These are phyloP conservation scores for Clistopyga incitator DNA, from an alignment of 2,888 invertebrate species.

Conservation along the genomic window DNA sequence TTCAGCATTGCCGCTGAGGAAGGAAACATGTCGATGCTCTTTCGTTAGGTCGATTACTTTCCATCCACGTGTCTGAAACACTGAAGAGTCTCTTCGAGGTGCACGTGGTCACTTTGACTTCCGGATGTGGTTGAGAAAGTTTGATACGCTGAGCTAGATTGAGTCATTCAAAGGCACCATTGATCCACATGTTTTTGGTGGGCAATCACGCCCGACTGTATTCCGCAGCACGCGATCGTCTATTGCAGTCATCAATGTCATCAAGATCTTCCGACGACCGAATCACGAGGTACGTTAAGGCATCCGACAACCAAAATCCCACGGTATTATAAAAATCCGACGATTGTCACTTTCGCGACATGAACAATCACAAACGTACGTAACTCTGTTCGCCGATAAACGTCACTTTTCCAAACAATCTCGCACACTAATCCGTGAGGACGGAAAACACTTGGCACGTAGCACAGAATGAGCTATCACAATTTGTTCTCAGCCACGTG, in stretches of 20 bases:
- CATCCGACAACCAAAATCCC: not conserved
- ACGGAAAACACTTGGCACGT: slow-evolving; percentile 33
- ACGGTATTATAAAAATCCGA: not conserved
- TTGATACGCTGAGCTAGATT: not conserved
- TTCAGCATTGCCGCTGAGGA: slow-evolving; percentile 83
- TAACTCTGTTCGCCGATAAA: slow-evolving; percentile 10
- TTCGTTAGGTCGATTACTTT: not conserved
- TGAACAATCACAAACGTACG: slow-evolving; percentile 12
- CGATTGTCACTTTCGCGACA: slow-evolving; percentile 5
- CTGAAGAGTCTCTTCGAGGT: not conserved
- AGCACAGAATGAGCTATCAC: slow-evolving; percentile 19
- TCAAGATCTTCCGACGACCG: not conserved
- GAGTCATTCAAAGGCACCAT: slow-evolving; percentile 17
- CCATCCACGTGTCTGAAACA: not conserved
- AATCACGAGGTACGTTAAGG: not conserved
- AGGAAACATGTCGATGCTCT: slow-evolving; percentile 78
- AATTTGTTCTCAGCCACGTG: not conserved
- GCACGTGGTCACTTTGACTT: not conserved
- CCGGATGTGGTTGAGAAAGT: not conserved
- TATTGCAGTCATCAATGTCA: not conserved
- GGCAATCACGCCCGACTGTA: slow-evolving; percentile 1
- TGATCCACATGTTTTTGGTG: slow-evolving; percentile 8
- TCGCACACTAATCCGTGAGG: slow-evolving; percentile 32
- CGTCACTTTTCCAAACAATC: slow-evolving; percentile 38
- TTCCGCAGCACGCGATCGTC: not conserved